Evolutionary conservation across 37 sponge, comb jelly and placozoan genomes (phyloP).

Genomic region (Beroe forskalii): DNA sequence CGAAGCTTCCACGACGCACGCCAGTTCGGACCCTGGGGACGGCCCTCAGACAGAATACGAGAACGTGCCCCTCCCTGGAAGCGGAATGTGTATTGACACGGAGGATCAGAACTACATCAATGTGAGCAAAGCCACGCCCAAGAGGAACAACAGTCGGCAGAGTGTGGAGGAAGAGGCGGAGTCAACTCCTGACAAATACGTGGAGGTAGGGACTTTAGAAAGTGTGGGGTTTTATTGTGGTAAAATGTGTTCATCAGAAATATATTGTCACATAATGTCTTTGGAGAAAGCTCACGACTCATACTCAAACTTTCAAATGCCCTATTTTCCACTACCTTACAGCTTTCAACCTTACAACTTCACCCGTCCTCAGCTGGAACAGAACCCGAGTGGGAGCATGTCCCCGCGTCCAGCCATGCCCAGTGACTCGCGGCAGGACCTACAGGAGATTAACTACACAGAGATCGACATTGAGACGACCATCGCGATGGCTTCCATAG

Average conservation of each 20-base stretch:
- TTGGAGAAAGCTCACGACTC: too few species aligned
- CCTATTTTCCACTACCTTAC: too few species aligned
- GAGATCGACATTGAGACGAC: constrained; percentile 51
- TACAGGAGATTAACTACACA: constrained; percentile 7
- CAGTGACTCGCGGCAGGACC: not conserved
- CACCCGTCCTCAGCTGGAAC: constrained; percentile 65
- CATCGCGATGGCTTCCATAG: not conserved
- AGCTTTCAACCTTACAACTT: too few species aligned
- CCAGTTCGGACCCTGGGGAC: not conserved
- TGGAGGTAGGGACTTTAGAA: not conserved
- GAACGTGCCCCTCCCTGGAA: not conserved
- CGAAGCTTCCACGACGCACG: not conserved
- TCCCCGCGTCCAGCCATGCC: not conserved
- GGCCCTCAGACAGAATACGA: constrained; percentile 39
- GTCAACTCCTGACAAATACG: not conserved
- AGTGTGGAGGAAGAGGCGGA: not conserved
- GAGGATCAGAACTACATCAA: constrained; percentile 20
- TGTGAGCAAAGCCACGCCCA: not conserved
- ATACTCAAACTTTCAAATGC: too few species aligned
- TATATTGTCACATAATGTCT: too few species aligned
- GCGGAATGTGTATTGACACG: not conserved
- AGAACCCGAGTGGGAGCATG: constrained; percentile 14
- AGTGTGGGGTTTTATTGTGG: too few species aligned
- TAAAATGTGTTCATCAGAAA: too few species aligned
- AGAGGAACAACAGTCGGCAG: not conserved